A percentile compares a stretch with the other conserved stretches of the same genome.
Evolutionary conservation across 2,113 vertebrate genomes (phyloP).

Genomic region (Ia io): DNA sequence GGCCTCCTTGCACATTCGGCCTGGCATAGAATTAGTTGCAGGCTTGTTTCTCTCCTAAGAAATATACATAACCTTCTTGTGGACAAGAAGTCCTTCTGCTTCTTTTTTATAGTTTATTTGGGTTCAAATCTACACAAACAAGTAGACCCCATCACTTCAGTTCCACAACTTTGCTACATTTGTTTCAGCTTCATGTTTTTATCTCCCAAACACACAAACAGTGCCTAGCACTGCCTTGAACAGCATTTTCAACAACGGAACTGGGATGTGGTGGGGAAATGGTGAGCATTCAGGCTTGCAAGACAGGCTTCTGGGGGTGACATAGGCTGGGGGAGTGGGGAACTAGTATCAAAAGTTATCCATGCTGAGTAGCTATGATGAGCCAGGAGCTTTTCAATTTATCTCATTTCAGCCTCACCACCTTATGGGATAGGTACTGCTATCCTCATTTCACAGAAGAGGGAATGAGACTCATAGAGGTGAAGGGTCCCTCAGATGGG

Average conservation of each 20-base stretch:
- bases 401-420: background rate
- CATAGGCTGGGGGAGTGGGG: background rate
- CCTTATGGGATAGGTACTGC: background rate
- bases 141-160: background rate
- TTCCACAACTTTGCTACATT: background rate
- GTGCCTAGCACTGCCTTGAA: background rate
- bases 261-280: background rate
- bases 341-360: background rate
- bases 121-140: background rate
- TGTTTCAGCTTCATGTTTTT: background rate
- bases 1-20: background rate
- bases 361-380: background rate
- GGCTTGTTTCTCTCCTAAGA: background rate
- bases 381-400: background rate
- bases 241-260: background rate
- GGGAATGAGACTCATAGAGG: background rate
- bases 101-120: background rate
- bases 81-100: background rate
- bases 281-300: background rate
- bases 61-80: background rate
- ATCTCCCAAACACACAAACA: background rate
- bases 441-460: background rate
- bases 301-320: background rate
- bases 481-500: background rate
- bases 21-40: background rate